A percentile compares a stretch with the other conserved stretches of the same genome.
These are phyloP conservation scores for Lydus trimaculatus DNA, from an alignment of 2,888 invertebrate genomes.

Conservation along the genomic window DNA sequence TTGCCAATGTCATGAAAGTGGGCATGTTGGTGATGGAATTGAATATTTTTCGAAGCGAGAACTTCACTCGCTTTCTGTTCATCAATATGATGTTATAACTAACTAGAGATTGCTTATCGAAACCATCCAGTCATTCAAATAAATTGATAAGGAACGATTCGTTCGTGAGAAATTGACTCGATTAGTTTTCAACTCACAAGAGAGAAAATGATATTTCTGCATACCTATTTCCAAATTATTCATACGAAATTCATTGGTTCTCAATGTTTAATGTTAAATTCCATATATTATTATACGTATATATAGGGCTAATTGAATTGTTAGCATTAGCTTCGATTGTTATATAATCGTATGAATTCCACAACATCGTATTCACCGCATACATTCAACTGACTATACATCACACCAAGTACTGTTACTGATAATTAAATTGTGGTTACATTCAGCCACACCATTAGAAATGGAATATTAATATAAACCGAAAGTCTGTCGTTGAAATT, in stretches of 20 bases:
- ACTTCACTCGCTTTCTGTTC: background rate
- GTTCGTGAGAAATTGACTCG: background rate
- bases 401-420: constrained; percentile 2
- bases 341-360: constrained; percentile 13
- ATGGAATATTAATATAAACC: background rate
- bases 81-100: constrained; percentile 17
- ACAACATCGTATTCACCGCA: constrained; percentile 2
- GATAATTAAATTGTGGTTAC: constrained; percentile 7
- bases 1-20: constrained; percentile 40
- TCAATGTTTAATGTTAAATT: background rate
- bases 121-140: constrained; percentile 13
- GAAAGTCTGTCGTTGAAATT: background rate
- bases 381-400: constrained; percentile 2
- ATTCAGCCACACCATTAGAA: background rate
- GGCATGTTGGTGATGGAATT: constrained; percentile 36
- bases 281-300: background rate
- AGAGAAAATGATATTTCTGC: background rate
- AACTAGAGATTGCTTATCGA: constrained; percentile 21
- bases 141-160: constrained; percentile 17
- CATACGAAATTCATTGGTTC: background rate
- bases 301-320: constrained; percentile 2
- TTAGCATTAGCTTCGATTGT: background rate
- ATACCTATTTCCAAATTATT: background rate
- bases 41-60: constrained; percentile 39
- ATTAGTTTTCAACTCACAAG: background rate